Evolutionary conservation across 1,140 invertebrate species (phyloP).

Genomic region (Megalonaias nervosa): DNA sequence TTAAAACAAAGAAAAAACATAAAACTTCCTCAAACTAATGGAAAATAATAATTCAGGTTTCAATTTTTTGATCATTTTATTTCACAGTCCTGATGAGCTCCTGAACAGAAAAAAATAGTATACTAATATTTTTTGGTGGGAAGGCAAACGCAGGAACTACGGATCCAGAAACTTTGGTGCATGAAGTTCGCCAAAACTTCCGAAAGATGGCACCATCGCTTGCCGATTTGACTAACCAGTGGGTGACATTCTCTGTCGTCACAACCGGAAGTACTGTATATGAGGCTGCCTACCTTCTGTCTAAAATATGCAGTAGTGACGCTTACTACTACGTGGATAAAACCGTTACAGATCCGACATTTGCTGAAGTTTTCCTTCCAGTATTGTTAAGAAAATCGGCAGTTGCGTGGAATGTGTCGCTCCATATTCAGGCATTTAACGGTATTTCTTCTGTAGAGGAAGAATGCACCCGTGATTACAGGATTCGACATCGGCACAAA

Average conservation of each 20-base stretch:
- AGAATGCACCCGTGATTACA: slow-evolving; percentile 50
- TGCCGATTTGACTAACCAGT: slow-evolving; percentile 48
- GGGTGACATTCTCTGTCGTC: slow-evolving; percentile 55
- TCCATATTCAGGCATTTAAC: slow-evolving; percentile 35
- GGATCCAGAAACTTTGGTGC: slow-evolving; percentile 44
- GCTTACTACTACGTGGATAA: slow-evolving; percentile 56
- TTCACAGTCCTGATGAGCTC: slow-evolving; percentile 34
- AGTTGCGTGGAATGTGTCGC: slow-evolving; percentile 55
- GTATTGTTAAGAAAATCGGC: slow-evolving; percentile 55
- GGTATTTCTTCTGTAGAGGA: slow-evolving; percentile 39
- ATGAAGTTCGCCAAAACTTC: slow-evolving; percentile 45
- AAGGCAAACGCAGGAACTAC: slow-evolving; percentile 55
- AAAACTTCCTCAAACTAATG: no score
- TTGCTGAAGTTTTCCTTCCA: slow-evolving; percentile 53
- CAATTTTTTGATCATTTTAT: background rate
- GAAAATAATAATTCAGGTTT: no score
- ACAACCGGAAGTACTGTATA: slow-evolving; percentile 50
- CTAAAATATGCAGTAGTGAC: slow-evolving; percentile 58
- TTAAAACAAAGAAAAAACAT: no score
- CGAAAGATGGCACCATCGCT: slow-evolving; percentile 35
- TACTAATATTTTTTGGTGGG: slow-evolving; percentile 58
- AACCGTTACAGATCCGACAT: slow-evolving; percentile 36
- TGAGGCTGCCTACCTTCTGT: slow-evolving; percentile 50
- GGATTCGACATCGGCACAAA: slow-evolving; percentile 26
- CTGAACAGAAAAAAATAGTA: slow-evolving; percentile 50